Conservation (phyloP, 2,797 vertebrate genomes). For the Scyliorhinus canicula region DNA sequence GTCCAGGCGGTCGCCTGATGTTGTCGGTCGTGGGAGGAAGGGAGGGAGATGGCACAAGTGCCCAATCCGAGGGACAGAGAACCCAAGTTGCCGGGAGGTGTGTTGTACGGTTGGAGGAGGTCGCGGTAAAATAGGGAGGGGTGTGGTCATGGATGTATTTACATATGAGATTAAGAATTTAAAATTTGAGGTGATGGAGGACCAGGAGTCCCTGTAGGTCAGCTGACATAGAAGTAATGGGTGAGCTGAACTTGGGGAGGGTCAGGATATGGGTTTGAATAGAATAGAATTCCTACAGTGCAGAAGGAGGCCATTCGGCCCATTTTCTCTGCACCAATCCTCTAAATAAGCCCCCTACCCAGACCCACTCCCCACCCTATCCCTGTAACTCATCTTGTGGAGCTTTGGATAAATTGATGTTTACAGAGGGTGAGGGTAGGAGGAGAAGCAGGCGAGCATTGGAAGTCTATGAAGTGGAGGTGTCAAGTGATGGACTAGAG, state of each 20-base stretch:
- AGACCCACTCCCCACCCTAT: too few species aligned
- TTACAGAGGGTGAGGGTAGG: background rate
- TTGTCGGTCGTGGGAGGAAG: too few species aligned
- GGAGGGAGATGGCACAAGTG: too few species aligned
- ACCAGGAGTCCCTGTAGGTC: background rate
- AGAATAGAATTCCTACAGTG: too few species aligned
- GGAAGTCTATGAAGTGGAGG: background rate
- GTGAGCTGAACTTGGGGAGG: background rate
- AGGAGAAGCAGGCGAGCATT: background rate
- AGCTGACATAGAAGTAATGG: background rate
- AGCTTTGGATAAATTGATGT: background rate
- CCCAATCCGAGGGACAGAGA: too few species aligned
- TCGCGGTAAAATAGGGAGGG: background rate
- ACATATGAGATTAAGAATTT: background rate
- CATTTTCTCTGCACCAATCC: too few species aligned
- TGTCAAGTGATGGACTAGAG: background rate
- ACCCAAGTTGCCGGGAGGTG: too few species aligned
- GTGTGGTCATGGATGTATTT: background rate
- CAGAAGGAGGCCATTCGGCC: too few species aligned
- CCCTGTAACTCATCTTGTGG: too few species aligned
- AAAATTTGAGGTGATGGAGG: background rate
- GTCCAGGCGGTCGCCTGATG: too few species aligned
- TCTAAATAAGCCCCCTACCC: too few species aligned
- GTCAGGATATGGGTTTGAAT: background rate
- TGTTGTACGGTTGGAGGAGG: background rate